A percentile compares a stretch with the other conserved stretches of the same genome.
Evolutionary conservation across 2,888 invertebrate species (phyloP).

Genomic region (Anagyrus pseudococci): DNA sequence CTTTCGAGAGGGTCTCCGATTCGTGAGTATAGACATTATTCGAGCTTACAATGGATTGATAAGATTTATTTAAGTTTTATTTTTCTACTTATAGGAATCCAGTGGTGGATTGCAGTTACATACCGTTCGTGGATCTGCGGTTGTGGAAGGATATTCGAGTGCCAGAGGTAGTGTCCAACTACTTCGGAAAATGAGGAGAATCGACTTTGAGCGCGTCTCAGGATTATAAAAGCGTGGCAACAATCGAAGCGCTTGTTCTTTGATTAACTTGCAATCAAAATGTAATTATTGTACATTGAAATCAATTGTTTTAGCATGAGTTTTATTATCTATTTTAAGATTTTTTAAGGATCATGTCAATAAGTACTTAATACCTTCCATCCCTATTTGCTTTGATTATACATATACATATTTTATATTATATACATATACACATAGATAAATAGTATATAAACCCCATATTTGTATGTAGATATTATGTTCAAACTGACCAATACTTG

Average conservation of each 20-base stretch:
- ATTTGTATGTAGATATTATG: too few species aligned
- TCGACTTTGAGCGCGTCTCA: not conserved
- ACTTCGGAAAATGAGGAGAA: not conserved
- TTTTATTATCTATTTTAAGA: not conserved
- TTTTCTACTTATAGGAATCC: slow-evolving; percentile 67
- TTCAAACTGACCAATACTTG: not conserved
- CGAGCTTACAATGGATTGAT: not conserved
- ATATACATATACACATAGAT: too few species aligned
- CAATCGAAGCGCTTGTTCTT: too few species aligned
- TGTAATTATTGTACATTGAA: slow-evolving; percentile 40
- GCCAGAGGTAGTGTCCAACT: not conserved
- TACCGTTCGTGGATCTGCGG: slow-evolving; percentile 71
- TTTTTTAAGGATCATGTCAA: not conserved
- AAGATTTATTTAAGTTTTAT: slow-evolving; percentile 2
- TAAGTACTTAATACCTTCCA: not conserved
- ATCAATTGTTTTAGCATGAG: slow-evolving; percentile 22
- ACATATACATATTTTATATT: not conserved
- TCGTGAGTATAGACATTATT: slow-evolving; percentile 61
- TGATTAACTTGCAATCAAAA: slow-evolving; percentile 24
- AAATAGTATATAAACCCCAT: too few species aligned
- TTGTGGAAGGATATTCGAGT: slow-evolving; percentile 65
- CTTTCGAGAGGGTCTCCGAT: slow-evolving; percentile 70
- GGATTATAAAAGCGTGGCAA: not conserved
- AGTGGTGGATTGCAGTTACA: slow-evolving; percentile 68
- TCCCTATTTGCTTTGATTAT: not conserved